A percentile compares a stretch with the other conserved stretches of the same genome.
These are phyloP conservation scores for Daubentonia madagascariensis DNA, from an alignment of 2,113 vertebrate species.

Conservation along the genomic window DNA sequence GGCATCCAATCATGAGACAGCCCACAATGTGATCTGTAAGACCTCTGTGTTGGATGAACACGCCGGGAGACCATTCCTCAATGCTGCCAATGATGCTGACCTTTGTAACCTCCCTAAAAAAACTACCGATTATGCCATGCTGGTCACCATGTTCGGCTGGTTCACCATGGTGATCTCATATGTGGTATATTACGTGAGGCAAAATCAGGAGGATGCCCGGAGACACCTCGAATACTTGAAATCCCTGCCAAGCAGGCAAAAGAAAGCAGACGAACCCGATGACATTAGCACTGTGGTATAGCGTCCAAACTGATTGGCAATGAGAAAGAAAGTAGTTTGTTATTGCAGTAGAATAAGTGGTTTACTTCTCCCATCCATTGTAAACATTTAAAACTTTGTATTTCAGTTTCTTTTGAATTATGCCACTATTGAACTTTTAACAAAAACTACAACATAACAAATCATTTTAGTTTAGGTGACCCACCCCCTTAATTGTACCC, in stretches of 20 bases:
- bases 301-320: constrained; percentile 69
- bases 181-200: constrained; percentile 97
- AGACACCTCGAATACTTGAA: constrained; percentile 99
- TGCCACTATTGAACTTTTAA: constrained; percentile 82
- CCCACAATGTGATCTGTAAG: constrained; percentile 94
- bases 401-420: constrained; percentile 80
- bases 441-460: constrained; percentile 44
- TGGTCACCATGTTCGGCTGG: constrained; percentile 99
- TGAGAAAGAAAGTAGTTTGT: constrained; percentile 53
- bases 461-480: constrained; percentile 75
- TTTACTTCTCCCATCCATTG: constrained; percentile 81
- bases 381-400: constrained; percentile 84
- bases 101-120: constrained; percentile 97
- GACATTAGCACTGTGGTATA: constrained; percentile 99
- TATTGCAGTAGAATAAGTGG: constrained; percentile 71
- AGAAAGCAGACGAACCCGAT: constrained; percentile 95
- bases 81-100: constrained; percentile 91
- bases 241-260: constrained; percentile 99
- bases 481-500: constrained; percentile 76
- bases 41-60: constrained; percentile 94
- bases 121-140: constrained; percentile 98
- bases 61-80: constrained; percentile 92
- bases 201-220: constrained; percentile 98
- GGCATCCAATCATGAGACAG: constrained; percentile 95
- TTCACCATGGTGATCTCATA: constrained; percentile 99